These are phyloP conservation scores for Heloderma charlesbogerti DNA, from an alignment of 2,113 vertebrate species.

Conservation along the genomic window DNA sequence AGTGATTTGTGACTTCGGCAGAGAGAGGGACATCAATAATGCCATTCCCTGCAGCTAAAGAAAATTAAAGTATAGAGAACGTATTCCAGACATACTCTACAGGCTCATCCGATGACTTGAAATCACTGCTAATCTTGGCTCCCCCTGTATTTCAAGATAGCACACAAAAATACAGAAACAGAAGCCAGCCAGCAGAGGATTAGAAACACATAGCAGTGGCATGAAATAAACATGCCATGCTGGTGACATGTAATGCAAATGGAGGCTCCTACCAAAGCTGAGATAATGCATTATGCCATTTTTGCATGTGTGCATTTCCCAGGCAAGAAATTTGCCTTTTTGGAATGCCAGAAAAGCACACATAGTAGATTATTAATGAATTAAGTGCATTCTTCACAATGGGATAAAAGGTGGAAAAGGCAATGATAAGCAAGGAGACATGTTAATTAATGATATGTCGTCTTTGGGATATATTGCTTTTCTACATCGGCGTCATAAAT, in stretches of 20 bases:
- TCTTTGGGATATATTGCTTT: conserved; percentile 65
- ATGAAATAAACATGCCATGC: neutral
- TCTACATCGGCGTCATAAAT: conserved; percentile 64
- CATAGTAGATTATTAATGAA: conserved; percentile 53
- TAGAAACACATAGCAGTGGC: neutral
- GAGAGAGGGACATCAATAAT: conserved; percentile 45
- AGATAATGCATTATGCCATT: neutral
- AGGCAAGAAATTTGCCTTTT: conserved; percentile 29
- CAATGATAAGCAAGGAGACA: conserved; percentile 54
- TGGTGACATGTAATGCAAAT: conserved; percentile 2
- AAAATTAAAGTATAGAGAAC: conserved; percentile 15
- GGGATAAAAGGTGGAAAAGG: conserved; percentile 53
- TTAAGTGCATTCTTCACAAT: conserved; percentile 44
- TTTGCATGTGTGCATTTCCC: conserved; percentile 1
- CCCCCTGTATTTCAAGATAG: conserved; percentile 4
- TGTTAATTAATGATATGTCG: conserved; percentile 66
- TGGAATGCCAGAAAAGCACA: conserved; percentile 36
- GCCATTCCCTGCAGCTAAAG: conserved; percentile 38
- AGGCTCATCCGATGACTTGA: neutral
- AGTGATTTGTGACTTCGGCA: conserved; percentile 55
- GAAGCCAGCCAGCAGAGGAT: neutral
- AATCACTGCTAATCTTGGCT: neutral
- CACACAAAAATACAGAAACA: neutral
- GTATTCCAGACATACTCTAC: neutral
- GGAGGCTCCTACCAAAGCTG: conserved; percentile 18